Evolutionary conservation across 1,140 invertebrate genomes (phyloP), one percentile per base, ranked within the genome.

Genomic region (Asobara japonica): DNA sequence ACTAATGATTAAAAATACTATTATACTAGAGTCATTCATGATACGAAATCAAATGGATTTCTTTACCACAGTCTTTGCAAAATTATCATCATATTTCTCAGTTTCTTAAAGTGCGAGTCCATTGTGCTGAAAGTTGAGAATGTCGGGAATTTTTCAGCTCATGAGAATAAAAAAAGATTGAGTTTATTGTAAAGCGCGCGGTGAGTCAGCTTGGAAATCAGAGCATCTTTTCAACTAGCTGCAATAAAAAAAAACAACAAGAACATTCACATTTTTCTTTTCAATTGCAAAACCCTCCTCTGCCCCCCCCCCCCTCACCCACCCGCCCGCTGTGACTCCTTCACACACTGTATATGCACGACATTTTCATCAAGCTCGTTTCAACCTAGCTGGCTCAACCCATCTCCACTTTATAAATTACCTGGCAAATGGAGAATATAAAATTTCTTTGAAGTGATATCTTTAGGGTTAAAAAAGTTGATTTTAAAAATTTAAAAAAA

Each of bases 321-420:
- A n/a, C n/a, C n/a, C n/a, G n/a, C n/a, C n/a, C n/a, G n/a, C n/a
- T n/a, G n/a, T n/a, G n/a, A n/a, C n/a, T 16, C 41, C 5, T 16
- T 45, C 41, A 16, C n/a, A 45, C 41, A 16, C 41, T 2, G n/a
- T 13, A 6, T 5, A 45, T 45, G 41, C 41, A 45, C 41, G 41
- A 45, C 41, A 16, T 45, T 45, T 45, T 45, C 41, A 45, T 45
- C 41, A 45, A 16, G 41, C 41, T 16, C n/a, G n/a, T 45, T 45
- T 45, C 41, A 45, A 45, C n/a, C n/a, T 16, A 45, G 41, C 41
- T 45, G 41, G 7, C 62, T 31, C 62, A 64, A 22, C 78, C 79
- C 78, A 80, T 80, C 79, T 82, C 75, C 65, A 73, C 71, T 66
- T 48, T 65, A 71, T 30, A 30, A 60, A 71, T 70, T 11, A 45